Conservation (phyloP, 1,140 invertebrate species). For the Hypothenemus hampei region DNA sequence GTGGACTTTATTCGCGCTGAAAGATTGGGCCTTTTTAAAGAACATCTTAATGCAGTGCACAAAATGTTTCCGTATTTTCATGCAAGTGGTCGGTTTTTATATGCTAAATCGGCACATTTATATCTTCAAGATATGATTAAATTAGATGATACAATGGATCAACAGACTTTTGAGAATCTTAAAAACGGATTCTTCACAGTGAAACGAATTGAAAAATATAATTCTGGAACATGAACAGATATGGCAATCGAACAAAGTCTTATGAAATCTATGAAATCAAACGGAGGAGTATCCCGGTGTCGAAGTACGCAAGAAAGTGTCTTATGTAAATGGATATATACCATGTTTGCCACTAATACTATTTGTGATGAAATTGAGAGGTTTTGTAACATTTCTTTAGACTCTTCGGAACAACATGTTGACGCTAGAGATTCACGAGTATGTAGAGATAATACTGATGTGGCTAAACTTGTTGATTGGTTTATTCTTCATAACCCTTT, state of each 20-base stretch:
- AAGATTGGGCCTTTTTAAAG: no score
- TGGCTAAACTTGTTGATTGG: constrained; percentile 22
- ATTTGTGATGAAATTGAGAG: constrained; percentile 27
- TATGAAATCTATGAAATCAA: constrained; percentile 43
- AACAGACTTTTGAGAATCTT: no score
- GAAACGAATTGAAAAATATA: constrained; percentile 41
- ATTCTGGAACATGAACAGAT: constrained; percentile 45
- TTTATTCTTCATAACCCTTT: constrained; percentile 34
- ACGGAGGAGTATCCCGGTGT: no score
- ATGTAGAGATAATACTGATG: constrained; percentile 33
- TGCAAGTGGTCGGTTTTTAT: no score
- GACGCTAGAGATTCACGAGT: constrained; percentile 39
- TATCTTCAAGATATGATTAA: no score
- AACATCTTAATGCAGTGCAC: no score
- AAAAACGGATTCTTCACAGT: no score
- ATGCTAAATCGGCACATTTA: no score
- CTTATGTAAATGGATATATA: constrained; percentile 27
- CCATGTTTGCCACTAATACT: constrained; percentile 7
- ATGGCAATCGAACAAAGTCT: constrained; percentile 45
- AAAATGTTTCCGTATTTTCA: no score
- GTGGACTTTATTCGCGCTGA: no score
- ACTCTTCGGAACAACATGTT: constrained; percentile 30
- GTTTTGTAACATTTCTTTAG: constrained; percentile 20
- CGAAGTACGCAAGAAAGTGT: constrained; percentile 33
- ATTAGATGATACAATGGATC: no score